Base-by-base conservation (phyloP, 2,113 vertebrate genomes). In the Jaculus jaculus region DNA sequence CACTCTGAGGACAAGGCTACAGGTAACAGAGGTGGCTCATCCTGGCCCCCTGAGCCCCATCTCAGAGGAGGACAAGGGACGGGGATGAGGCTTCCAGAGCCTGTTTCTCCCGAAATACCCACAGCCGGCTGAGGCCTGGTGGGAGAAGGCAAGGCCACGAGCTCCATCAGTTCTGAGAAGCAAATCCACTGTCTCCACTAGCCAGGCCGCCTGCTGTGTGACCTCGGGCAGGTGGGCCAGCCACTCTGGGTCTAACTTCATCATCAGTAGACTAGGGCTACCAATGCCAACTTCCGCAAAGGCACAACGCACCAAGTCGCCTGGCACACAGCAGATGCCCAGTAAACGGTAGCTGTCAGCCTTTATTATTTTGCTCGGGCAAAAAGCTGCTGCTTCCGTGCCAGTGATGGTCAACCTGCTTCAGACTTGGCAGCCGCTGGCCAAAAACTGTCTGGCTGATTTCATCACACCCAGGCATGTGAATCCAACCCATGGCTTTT, bases 271-370 rank as follows among this genome's bases (percentile, higher is more conserved):
- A 81, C 60, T 2, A 37, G 60, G 51, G 32, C 6, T 72, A n/a
- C 54, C 20, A 1, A 11, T 26, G 71, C 37, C 93, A 42, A 7
- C 51, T 69, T 74, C 37, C 37, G 78, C 32, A 3, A 69, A 68
- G 34, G 17, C 34, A 15, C 7, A 0, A 20, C 7, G 18, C 71
- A 21, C 15, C 0, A 4, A 51, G 30, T 58, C 5, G 11, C 90
- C 93, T 58, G 78, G 78, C 84, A 63, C 73, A 2, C 21, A 91
- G 90, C 91, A 79, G 87, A 54, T 16, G 87, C 88, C 96, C 90
- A 65, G 3, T 37, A 85, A 71, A 84, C 0, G 8, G 65, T 21
- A 37, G 34, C 93, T 73, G 94, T 85, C 94, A 7, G 3, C 26
- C 0, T 13, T 54, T 63, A 65, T 91, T 80, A 83, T 82, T 72